Conservation (phyloP, 2,888 invertebrate genomes). For the Dryococelus australis region DNA sequence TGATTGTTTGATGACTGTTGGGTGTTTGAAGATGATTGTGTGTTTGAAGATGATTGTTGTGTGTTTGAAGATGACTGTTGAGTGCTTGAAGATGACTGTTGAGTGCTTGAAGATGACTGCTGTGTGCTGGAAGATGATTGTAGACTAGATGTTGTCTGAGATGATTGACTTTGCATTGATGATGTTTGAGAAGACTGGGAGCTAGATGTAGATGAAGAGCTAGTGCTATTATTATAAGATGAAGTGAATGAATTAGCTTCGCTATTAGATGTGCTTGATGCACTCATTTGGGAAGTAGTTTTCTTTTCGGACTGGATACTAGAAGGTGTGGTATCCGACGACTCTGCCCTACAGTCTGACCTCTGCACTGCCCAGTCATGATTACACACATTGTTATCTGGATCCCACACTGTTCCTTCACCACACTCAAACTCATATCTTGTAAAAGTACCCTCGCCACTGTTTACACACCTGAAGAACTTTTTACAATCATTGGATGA, state of each 20-base stretch:
- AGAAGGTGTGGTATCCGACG: neutral
- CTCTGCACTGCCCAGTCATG: constrained; percentile 67
- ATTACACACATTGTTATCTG: constrained; percentile 72
- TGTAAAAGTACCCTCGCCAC: constrained; percentile 66
- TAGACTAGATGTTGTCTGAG: constrained; percentile 18
- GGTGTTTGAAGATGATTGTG: neutral
- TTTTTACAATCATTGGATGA: constrained; percentile 67
- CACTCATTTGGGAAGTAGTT: constrained; percentile 24
- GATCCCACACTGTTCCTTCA: constrained; percentile 81
- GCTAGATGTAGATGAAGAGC: constrained; percentile 21
- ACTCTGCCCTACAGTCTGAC: constrained; percentile 41
- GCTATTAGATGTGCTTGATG: constrained; percentile 23
- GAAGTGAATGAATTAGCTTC: constrained; percentile 11
- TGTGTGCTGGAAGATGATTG: constrained; percentile 21
- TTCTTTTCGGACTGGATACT: constrained; percentile 25
- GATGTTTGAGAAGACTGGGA: constrained; percentile 26
- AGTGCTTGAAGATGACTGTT: constrained; percentile 13
- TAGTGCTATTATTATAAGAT: constrained; percentile 20
- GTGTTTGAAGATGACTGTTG: constrained; percentile 23
- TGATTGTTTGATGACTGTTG: constrained; percentile 30
- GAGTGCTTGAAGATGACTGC: constrained; percentile 24
- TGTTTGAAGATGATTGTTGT: neutral
- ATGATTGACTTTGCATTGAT: neutral
- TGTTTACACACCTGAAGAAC: constrained; percentile 73
- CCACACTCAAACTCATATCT: constrained; percentile 77